A percentile compares a stretch with the other conserved stretches of the same genome.
Evolutionary conservation across 2,797 vertebrate genomes (phyloP).

Genomic region (Poeciliopsis turneri): DNA sequence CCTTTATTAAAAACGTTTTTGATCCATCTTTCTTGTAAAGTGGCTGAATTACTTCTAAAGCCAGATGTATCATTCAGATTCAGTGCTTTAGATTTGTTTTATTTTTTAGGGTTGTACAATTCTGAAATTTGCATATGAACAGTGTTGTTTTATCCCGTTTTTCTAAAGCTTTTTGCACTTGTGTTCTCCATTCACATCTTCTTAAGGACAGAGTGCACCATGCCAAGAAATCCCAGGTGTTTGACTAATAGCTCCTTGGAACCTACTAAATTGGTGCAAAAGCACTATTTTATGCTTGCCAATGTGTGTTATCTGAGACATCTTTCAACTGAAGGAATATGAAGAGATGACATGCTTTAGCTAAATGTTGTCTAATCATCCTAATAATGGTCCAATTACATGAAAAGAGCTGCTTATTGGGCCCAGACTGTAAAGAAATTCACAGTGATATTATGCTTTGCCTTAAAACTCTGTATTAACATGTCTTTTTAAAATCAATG

Average conservation of each 20-base stretch:
- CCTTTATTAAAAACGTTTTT: slow-evolving; percentile 1
- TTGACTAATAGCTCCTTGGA: slow-evolving; percentile 3
- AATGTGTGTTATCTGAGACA: background rate
- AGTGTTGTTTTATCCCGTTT: background rate
- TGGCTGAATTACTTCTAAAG: background rate
- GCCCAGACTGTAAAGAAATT: background rate
- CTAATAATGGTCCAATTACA: background rate
- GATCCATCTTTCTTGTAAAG: background rate
- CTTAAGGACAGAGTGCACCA: background rate
- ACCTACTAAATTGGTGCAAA: background rate
- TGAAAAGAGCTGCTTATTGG: background rate
- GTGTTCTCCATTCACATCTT: background rate
- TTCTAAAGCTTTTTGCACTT: background rate
- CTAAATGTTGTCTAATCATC: background rate
- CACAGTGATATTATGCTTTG: background rate
- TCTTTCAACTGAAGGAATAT: slow-evolving; percentile 3
- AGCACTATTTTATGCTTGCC: slow-evolving; percentile 4
- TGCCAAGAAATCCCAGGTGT: slow-evolving; percentile 8
- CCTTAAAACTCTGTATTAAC: background rate
- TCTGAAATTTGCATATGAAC: background rate
- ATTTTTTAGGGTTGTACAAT: background rate
- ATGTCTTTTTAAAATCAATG: background rate
- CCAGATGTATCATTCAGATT: background rate
- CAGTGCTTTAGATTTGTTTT: background rate
- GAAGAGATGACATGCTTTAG: background rate